Conservation (phyloP, 2,113 vertebrate species). For the Pontoporia blainvillei region DNA sequence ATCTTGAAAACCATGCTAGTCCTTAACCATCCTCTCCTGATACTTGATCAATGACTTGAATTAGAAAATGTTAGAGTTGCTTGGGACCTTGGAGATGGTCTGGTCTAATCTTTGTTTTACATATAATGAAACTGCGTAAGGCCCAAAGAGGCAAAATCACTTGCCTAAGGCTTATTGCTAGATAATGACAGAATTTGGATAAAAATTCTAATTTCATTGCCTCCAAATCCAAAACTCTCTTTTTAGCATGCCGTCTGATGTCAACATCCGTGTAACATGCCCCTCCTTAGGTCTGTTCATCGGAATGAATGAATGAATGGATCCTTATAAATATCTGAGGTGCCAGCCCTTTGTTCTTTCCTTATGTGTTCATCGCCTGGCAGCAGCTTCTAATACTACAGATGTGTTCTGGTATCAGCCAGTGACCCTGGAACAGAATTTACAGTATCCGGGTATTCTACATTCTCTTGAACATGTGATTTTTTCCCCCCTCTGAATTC, state of each 20-base stretch:
- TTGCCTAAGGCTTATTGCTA: neutral
- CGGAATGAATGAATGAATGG: neutral
- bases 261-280: neutral
- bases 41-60: constrained; percentile 7
- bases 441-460: neutral
- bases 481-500: neutral
- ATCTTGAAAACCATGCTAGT: neutral
- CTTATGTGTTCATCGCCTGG: neutral
- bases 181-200: neutral
- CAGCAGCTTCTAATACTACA: neutral
- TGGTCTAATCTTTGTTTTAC: neutral
- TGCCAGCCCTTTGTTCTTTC: neutral
- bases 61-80: neutral
- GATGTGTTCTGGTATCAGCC: neutral
- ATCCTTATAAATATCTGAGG: neutral
- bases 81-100: neutral
- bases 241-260: neutral
- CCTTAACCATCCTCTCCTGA: neutral
- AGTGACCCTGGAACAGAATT: neutral
- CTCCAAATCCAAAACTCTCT: neutral
- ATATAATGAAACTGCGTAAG: neutral
- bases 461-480: neutral
- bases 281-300: neutral
- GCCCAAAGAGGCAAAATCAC: neutral
- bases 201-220: constrained; percentile 8